Percentiles rank a stretch among this genome's conserved stretches.
Evolutionary conservation across 2,113 vertebrate genomes (phyloP).

Genomic region (Cyprinodon brontotheroides): DNA sequence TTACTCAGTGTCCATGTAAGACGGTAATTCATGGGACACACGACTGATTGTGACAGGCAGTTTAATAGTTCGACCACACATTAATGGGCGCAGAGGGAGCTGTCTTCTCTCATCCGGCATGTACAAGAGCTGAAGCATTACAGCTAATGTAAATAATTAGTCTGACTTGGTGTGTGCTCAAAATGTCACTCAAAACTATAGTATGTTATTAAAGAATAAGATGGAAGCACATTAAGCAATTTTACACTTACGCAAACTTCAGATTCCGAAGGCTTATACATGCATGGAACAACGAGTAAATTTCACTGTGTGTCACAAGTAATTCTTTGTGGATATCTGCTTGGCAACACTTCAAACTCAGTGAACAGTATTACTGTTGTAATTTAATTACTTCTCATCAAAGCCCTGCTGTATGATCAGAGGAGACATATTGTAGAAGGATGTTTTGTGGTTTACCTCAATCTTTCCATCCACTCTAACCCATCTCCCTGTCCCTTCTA

Average conservation of each 20-base stretch:
- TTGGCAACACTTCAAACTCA: background rate
- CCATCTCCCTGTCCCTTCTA: background rate
- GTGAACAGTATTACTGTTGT: background rate
- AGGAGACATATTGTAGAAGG: background rate
- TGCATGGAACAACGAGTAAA: background rate
- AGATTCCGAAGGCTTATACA: background rate
- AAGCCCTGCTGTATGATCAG: background rate
- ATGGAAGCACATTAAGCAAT: slow-evolving; percentile 18
- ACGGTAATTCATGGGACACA: slow-evolving; percentile 5
- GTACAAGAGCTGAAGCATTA: slow-evolving; percentile 20
- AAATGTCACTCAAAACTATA: slow-evolving; percentile 10
- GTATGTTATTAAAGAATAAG: slow-evolving; percentile 10
- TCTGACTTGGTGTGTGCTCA: background rate
- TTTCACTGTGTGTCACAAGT: background rate
- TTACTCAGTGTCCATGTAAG: background rate
- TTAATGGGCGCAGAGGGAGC: slow-evolving; percentile 7
- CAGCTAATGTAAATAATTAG: slow-evolving; percentile 12
- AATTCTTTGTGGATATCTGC: background rate
- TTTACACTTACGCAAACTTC: slow-evolving; percentile 6
- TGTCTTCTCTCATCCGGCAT: slow-evolving; percentile 3
- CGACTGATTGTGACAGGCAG: slow-evolving; percentile 24
- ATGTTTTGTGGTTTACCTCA: background rate
- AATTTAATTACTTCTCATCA: background rate
- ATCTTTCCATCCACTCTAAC: background rate
- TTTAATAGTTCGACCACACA: slow-evolving; percentile 9